A percentile compares a stretch with the other conserved stretches of the same genome.
Evolutionary conservation across 92 coral and sea anemone species (phyloP).

Genomic region (Palythoa grandiflora): DNA sequence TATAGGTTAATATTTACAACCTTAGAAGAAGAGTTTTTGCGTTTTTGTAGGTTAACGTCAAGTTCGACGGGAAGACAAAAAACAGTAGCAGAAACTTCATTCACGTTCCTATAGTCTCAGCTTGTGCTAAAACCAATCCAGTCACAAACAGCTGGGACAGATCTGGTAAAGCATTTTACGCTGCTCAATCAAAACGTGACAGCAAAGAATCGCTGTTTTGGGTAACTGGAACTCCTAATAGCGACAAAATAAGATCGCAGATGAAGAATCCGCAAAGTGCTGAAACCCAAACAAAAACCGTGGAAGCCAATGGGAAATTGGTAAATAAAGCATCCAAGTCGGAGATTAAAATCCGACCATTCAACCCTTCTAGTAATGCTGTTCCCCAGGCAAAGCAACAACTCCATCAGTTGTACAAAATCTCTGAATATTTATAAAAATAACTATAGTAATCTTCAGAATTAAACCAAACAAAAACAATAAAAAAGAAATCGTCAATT

Average conservation of each 20-base stretch:
- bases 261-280: neutral
- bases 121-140: neutral
- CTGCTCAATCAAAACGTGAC: neutral
- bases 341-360: neutral
- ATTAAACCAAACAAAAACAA: too few species aligned
- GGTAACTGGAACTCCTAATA: slow-evolving; percentile 4
- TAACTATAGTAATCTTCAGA: too few species aligned
- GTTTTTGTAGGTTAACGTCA: slow-evolving; percentile 23
- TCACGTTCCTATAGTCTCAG: slow-evolving; percentile 23
- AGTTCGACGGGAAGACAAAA: slow-evolving; percentile 25
- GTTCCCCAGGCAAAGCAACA: slow-evolving; percentile 3
- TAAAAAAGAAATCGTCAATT: too few species aligned
- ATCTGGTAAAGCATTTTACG: neutral
- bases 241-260: neutral
- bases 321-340: neutral
- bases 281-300: neutral
- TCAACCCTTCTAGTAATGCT: neutral
- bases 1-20: neutral
- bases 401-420: neutral
- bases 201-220: slow-evolving; percentile 12
- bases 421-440: neutral
- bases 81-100: neutral
- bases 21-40: neutral
- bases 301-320: neutral
- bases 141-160: neutral